Percentiles rank a stretch among this genome's conserved stretches.
phyloP scores from a whole-genome alignment of 2,113 vertebrate species.

The Cyanocitta stelleri region DNA sequence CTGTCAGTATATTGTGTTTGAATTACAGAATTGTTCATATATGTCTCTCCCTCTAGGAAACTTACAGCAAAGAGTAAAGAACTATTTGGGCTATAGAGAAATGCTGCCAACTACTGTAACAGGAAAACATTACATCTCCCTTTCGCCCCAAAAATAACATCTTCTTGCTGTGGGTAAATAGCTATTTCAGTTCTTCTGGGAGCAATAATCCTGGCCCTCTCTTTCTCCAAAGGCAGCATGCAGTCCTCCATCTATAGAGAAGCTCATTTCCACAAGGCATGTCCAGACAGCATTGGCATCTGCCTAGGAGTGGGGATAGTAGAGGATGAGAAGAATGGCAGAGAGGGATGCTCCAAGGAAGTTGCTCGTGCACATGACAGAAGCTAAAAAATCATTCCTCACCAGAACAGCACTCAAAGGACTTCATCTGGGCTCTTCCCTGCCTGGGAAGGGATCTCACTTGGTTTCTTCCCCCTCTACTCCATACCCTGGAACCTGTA shows the following conservation, averaged over 20 bases:
- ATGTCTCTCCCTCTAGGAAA: background rate
- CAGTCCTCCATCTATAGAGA: background rate
- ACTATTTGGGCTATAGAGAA: constrained; percentile 53
- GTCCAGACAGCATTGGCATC: background rate
- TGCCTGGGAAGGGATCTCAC: background rate
- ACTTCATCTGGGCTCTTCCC: background rate
- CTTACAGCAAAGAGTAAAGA: background rate
- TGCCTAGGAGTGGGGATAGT: background rate
- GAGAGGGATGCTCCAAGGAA: background rate
- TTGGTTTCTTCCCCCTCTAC: background rate
- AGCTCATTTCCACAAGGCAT: background rate
- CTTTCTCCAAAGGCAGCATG: background rate
- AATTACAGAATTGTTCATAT: background rate
- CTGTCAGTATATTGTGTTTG: background rate
- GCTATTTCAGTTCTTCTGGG: background rate
- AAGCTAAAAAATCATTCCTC: background rate
- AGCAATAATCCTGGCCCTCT: background rate
- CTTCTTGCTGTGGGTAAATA: background rate
- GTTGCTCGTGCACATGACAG: background rate
- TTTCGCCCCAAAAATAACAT: constrained; percentile 34
- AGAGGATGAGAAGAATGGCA: background rate
- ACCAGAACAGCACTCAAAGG: background rate
- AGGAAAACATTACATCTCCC: constrained; percentile 58
- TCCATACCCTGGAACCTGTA: background rate
- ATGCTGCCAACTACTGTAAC: constrained; percentile 67